Base-by-base conservation (phyloP, 2,113 vertebrate species). In the Actinemys pallida region DNA sequence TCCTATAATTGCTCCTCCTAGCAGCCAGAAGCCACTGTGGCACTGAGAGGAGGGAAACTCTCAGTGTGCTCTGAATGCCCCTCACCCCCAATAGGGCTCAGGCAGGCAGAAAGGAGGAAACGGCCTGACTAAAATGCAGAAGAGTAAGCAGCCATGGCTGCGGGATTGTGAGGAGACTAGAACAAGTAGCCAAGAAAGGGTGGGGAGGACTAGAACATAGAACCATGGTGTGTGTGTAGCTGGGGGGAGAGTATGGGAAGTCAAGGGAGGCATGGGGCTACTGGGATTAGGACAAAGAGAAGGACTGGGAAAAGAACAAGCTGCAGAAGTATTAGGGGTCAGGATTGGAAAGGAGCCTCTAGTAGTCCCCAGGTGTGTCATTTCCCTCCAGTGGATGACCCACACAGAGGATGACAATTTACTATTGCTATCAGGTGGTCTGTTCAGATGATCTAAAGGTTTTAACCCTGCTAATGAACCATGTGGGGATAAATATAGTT, bases 401-500 rank as follows among this genome's bases (percentile, higher is more conserved):
- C 89, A 27, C 76, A 72, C 56, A 62, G 2, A 2, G 50, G 24
- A 75, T 54, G 91, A 75, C 54, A 52, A 79, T 53, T 85, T 57
- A 88, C 82, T 85, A 83, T 50, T 54, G 80, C 45, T 76, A 42
- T 42, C 80, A 79, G 86, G 87, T 65, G 57, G 57, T 79, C 54
- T 90, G 75, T 76, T 2, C 57, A 88, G 88, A 56, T 88, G 22
- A 75, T 69, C 47, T 9, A 20, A 81, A 59, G 19, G 4, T 89
- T 93, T 90, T 90, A 52, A 83, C 79, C 27, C 65, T 81, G 49
- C 20, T 87, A 79, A 83, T 42, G 42, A 84, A 88, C 83, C 39
- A 52, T 0, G 11, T 87, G 86, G 57, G 22, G 22, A 50, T 86
- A 95, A 72, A 89, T 72, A 82, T 80, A 86, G 53, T 81, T 91